Percentiles rank a stretch among this genome's conserved stretches.
Conservation (phyloP, 92 coral and sea anemone genomes). For the Parazoanthus darwini region DNA sequence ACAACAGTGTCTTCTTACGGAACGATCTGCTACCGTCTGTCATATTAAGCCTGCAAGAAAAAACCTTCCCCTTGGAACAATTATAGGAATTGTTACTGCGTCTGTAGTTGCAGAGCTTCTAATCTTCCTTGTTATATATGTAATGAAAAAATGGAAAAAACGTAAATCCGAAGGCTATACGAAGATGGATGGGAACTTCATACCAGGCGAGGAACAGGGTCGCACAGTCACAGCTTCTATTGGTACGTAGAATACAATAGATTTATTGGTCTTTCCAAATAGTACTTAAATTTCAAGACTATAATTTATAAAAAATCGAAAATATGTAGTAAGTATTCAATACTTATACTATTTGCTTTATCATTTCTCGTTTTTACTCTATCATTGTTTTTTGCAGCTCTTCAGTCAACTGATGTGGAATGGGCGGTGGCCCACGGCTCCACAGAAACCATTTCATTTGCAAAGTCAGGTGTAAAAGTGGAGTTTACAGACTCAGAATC, state of each 20-base stretch:
- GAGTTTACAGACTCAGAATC: conserved; percentile 44
- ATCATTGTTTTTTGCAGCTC: not conserved
- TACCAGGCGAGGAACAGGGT: not conserved
- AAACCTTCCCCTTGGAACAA: not conserved
- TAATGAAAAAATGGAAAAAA: not conserved
- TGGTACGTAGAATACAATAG: not conserved
- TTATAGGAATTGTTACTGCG: not conserved
- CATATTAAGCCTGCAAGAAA: not conserved
- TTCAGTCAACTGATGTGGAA: conserved; percentile 42
- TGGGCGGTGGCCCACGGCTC: conserved; percentile 41
- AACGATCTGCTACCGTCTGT: not conserved
- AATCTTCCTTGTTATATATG: not conserved
- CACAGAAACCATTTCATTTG: conserved; percentile 47
- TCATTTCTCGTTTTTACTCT: not conserved
- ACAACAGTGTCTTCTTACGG: conserved; percentile 3
- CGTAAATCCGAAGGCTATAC: not conserved
- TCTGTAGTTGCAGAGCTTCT: not conserved
- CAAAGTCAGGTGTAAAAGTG: conserved; percentile 49
- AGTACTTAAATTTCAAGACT: too few relatives aligned
- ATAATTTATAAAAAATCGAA: too few relatives aligned
- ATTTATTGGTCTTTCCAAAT: too few relatives aligned
- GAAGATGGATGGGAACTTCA: not conserved
- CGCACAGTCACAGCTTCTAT: not conserved
- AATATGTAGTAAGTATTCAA: too few relatives aligned
- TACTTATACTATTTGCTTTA: too few relatives aligned